phyloP scores from a whole-genome alignment of 1,140 invertebrate genomes.

The Pectinophora gossypiella region DNA sequence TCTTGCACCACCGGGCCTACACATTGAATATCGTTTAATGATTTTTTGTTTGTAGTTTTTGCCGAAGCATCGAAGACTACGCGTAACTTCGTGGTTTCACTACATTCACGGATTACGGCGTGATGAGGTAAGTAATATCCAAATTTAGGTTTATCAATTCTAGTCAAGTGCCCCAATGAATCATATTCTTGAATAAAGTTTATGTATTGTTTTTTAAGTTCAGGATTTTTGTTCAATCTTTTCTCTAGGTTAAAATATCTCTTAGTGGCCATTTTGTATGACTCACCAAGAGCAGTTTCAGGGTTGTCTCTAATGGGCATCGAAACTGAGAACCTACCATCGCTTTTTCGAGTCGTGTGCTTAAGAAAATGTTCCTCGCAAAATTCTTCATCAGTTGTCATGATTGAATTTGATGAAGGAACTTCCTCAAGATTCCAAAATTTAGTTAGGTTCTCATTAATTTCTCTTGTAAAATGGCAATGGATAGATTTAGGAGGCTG shows the following conservation, averaged over 20 bases:
- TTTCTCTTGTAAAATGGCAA: conserved; percentile 7
- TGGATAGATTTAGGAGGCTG: not conserved
- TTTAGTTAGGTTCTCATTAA: conserved; percentile 16
- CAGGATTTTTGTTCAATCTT: conserved; percentile 27
- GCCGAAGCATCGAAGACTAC: conserved; percentile 24
- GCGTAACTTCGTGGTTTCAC: conserved; percentile 19
- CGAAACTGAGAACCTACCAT: conserved; percentile 38
- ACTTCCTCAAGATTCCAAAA: conserved; percentile 31
- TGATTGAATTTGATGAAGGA: conserved; percentile 1
- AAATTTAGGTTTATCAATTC: conserved; percentile 5
- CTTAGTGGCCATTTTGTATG: conserved; percentile 28
- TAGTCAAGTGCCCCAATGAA: conserved; percentile 27
- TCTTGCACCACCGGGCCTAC: conserved; percentile 19
- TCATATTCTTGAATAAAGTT: conserved; percentile 51
- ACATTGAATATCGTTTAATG: conserved; percentile 25
- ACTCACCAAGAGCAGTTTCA: conserved; percentile 29
- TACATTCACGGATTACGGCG: conserved; percentile 11
- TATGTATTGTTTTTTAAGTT: conserved; percentile 25
- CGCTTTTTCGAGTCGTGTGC: conserved; percentile 16
- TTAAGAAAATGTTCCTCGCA: conserved; percentile 34
- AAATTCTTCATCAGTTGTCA: conserved; percentile 23
- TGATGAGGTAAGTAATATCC: conserved; percentile 16
- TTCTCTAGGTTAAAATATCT: conserved; percentile 32
- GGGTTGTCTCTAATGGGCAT: conserved; percentile 36
- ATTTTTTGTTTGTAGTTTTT: conserved; percentile 12